phyloP scores from a whole-genome alignment of 92 coral and sea anemone genomes.

The Ricordea florida region DNA sequence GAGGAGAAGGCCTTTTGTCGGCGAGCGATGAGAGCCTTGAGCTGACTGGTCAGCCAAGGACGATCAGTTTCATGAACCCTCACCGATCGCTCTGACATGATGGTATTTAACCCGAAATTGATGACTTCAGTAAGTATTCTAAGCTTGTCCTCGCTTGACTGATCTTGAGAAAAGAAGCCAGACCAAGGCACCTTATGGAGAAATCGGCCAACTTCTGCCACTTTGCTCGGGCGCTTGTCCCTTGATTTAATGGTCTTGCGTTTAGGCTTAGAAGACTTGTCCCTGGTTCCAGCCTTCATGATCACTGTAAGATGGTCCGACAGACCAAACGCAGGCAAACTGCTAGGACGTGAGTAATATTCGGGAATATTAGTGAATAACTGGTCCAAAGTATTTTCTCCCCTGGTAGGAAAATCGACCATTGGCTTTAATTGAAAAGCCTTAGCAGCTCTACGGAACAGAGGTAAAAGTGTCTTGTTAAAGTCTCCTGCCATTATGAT shows the following conservation, averaged over 20 bases:
- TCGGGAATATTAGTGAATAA: constrained; percentile 26
- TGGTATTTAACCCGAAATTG: constrained; percentile 50
- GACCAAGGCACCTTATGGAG: constrained; percentile 36
- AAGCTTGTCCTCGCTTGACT: constrained; percentile 49
- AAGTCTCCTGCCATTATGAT: constrained; percentile 53
- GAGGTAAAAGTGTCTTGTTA: constrained; percentile 7
- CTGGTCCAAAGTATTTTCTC: constrained; percentile 36
- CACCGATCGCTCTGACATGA: no score
- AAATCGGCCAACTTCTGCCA: constrained; percentile 51
- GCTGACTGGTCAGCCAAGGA: constrained; percentile 54
- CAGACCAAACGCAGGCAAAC: constrained; percentile 26
- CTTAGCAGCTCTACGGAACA: constrained; percentile 14
- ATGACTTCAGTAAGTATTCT: constrained; percentile 27
- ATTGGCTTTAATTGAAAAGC: constrained; percentile 29
- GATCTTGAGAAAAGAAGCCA: constrained; percentile 16
- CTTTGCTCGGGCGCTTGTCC: constrained; percentile 58
- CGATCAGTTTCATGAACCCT: constrained; percentile 55
- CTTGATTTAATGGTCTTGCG: no score
- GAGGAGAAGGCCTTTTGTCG: constrained; percentile 48
- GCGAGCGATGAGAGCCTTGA: constrained; percentile 46
- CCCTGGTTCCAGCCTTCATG: neutral
- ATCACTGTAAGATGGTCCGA: constrained; percentile 21
- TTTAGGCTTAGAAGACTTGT: neutral
- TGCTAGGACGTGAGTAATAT: neutral
- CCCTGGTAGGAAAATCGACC: constrained; percentile 34